Base-by-base conservation (phyloP, 2,888 invertebrate genomes). In the Acrobasis repandana region DNA sequence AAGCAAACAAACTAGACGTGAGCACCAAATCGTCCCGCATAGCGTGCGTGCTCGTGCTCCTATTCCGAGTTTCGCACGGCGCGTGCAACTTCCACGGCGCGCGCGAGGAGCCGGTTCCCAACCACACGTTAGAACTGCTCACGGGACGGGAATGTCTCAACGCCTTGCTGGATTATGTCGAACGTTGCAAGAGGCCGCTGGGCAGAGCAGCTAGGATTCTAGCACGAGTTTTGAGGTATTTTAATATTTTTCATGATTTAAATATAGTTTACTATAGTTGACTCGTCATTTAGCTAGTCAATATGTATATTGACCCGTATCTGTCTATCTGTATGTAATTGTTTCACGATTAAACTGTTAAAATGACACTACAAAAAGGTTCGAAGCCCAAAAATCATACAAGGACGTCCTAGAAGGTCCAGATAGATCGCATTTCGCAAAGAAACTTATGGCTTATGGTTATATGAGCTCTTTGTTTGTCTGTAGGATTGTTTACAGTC, bases 171-270 rank as follows among this genome's bases (percentile, higher is more conserved):
- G 91, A 91, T 63, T 93, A 93, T 60, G 85, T 93, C 33, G 85
- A 88, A 64, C 76, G 85, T 33, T 90, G 92, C 65, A 88, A 84
- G 57, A 77, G 88, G 48, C 93, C 93, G 0, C 73, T 86, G 58
- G 92, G 92, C 18, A 80, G 93, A 63, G 93, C 93, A 0, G 89
- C 92, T 1, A 83, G 89, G 33, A 93, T 94, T 65, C 81, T 94
- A n/a, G 86, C 84, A 9, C 87, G 90, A 65, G 92, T 94, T 15
- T 80, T 93, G 56, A 91, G 93, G 94, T 93, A 76, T 20, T 34
- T 4, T 38, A 18, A 50, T 20, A 14, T 50, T 18, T 20, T 20
- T 20, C 20, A 20, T 28, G 28, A 28, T 6, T 28, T 28, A n/a
- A n/a, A n/a, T n/a, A 6, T 28, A 28, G 28, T 28, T 28, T 28